Conservation (phyloP, 2,888 invertebrate species). For the Diaperis boleti region DNA sequence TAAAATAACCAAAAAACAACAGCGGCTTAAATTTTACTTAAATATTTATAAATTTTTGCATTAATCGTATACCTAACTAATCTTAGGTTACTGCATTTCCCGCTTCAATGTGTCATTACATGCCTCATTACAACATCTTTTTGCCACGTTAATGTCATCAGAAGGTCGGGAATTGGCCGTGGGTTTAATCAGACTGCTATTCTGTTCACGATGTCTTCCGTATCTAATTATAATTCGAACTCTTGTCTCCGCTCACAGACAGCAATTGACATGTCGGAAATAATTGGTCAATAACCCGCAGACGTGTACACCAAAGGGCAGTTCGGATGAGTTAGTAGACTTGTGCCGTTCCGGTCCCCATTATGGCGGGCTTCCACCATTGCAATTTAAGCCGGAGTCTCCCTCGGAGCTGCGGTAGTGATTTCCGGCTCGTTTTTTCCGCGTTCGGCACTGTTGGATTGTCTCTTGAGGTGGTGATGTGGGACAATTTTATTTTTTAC, state of each 20-base stretch:
- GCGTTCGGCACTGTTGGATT: constrained; percentile 8
- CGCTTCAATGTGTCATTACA: too few species aligned
- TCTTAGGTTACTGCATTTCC: too few species aligned
- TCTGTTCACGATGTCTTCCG: not conserved
- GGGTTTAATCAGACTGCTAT: not conserved
- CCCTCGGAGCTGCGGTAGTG: constrained; percentile 26
- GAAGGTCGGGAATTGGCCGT: too few species aligned
- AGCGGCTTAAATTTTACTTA: too few species aligned
- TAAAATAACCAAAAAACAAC: too few species aligned
- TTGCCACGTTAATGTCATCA: too few species aligned
- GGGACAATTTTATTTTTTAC: too few species aligned
- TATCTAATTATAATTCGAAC: constrained; percentile 11
- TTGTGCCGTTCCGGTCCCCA: constrained; percentile 29
- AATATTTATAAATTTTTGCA: too few species aligned
- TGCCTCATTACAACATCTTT: too few species aligned
- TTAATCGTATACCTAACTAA: too few species aligned
- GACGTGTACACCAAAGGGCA: constrained; percentile 37
- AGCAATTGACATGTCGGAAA: constrained; percentile 37
- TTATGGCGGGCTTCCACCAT: constrained; percentile 12
- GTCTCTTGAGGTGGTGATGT: too few species aligned
- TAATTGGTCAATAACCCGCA: constrained; percentile 38
- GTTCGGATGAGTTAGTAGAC: constrained; percentile 32
- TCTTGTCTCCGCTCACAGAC: not conserved
- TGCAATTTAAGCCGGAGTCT: constrained; percentile 25
- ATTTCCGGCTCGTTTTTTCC: constrained; percentile 30